Base-by-base conservation (phyloP, 1,140 invertebrate species). In the Drosophila simulans region DNA sequence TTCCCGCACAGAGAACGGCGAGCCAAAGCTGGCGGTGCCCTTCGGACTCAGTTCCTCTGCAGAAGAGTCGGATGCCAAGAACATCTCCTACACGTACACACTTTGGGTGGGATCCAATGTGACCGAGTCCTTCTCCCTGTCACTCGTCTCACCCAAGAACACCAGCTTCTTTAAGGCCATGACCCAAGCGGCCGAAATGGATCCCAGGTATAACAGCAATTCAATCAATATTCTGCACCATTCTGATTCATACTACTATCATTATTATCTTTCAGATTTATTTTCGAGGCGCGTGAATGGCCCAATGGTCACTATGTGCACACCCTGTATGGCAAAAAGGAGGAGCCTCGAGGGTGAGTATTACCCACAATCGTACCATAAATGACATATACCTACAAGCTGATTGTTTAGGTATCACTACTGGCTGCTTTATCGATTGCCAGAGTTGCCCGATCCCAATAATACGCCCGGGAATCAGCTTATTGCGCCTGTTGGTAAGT, bases 271-370 rank as follows among this genome's bases (percentile, higher is more conserved):
- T 49, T 0, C 11, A 92, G 91, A 83, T 94, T 94, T 83, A 93
- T 95, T 80, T 97, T 97, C 85, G 94, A 95, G 58, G 96, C 97
- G 0, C 96, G 96, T 31, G 95, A 97, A 90, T 98, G 97, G 97
- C 97, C 97, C 1, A 97, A 97, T 82, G 97, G 97, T 2, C 97
- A 97, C 84, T 97, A 98, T 91, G 96, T 98, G 25, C 97, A 97
- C 92, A 97, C 96, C 4, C 93, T 98, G 43, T 95, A 95, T n/a
- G 96, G 96, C 1, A 96, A 95, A 75, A 96, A 96, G 82, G 97
- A 97, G 84, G 96, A 97, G 85, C 96, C 96, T 0, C 95, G 97
- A 94, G 96, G 96, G 92, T 92, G 66, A 68, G 80, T 60, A n/a
- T 3, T 12, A 0, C 10, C 39, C 4, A 48, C 3, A 40, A 0